Evolutionary conservation across 2,797 vertebrate genomes (phyloP).

Genomic region (Lagodon rhomboides): DNA sequence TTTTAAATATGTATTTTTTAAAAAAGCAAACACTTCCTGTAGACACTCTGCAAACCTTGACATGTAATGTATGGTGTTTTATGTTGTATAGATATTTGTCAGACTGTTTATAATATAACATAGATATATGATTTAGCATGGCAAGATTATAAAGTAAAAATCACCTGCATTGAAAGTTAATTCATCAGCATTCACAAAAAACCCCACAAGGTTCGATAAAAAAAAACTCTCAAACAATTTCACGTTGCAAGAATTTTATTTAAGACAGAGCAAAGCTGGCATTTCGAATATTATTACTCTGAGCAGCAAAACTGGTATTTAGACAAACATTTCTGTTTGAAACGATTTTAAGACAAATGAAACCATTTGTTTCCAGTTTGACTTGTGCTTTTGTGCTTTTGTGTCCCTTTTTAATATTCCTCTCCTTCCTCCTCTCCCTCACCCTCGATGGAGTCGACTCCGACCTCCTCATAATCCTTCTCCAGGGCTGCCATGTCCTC

Average conservation of each 20-base stretch:
- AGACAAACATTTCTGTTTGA: conserved; percentile 30
- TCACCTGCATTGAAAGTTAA: not conserved
- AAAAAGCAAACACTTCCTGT: not conserved
- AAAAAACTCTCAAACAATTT: conserved; percentile 1
- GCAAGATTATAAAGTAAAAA: not conserved
- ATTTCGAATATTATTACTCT: conserved; percentile 18
- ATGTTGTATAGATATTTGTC: not conserved
- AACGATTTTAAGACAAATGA: conserved; percentile 18
- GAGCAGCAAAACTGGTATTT: conserved; percentile 18
- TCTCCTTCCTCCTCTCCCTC: conserved; percentile 77
- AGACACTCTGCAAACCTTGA: not conserved
- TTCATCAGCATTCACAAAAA: not conserved
- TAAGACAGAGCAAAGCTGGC: conserved; percentile 39
- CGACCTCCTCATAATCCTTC: conserved; percentile 69
- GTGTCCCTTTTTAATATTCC: conserved; percentile 50
- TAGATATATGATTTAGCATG: not conserved
- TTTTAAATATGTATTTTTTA: too few species aligned
- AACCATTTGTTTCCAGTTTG: not conserved
- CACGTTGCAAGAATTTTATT: conserved; percentile 47
- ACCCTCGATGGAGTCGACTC: conserved; percentile 76
- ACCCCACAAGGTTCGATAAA: not conserved
- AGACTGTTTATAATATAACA: not conserved
- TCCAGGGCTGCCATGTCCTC: conserved; percentile 94
- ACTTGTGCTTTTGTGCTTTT: not conserved
- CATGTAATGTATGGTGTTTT: not conserved